Percentiles rank a stretch among this genome's conserved stretches.
Evolutionary conservation across 1,140 invertebrate genomes (phyloP).

Genomic region (Heterodera schachtii): DNA sequence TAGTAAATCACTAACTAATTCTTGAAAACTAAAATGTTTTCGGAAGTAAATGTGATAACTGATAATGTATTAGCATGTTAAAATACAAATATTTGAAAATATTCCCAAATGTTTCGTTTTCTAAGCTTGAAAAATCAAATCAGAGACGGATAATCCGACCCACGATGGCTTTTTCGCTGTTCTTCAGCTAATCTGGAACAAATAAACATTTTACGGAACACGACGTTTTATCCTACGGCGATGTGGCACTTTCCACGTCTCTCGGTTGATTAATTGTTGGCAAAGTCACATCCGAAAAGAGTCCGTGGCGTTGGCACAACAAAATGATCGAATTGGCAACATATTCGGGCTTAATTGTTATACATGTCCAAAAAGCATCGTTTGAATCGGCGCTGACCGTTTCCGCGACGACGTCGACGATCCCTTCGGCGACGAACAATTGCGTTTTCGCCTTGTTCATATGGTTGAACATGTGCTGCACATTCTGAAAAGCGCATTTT

Average conservation of each 20-base stretch:
- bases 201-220: neutral
- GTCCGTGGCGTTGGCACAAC: slow-evolving; percentile 64
- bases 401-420: slow-evolving; percentile 73
- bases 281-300: slow-evolving; percentile 60
- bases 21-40: no score
- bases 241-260: neutral
- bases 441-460: slow-evolving; percentile 80
- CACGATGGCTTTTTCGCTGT: neutral
- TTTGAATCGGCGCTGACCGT: slow-evolving; percentile 70
- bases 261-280: slow-evolving; percentile 25
- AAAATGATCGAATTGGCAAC: slow-evolving; percentile 63
- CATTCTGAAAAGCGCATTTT: neutral
- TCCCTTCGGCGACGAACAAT: slow-evolving; percentile 79
- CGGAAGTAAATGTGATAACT: no score
- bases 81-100: no score
- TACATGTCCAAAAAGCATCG: neutral
- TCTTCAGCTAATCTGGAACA: neutral
- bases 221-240: neutral
- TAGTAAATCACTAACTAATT: no score
- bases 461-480: slow-evolving; percentile 72
- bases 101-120: no score
- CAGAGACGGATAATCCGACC: neutral
- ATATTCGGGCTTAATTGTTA: slow-evolving; percentile 58
- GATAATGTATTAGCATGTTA: no score
- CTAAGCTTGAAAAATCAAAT: neutral